Base-by-base conservation (phyloP, 2,113 vertebrate species). In the Seriola quinqueradiata region DNA sequence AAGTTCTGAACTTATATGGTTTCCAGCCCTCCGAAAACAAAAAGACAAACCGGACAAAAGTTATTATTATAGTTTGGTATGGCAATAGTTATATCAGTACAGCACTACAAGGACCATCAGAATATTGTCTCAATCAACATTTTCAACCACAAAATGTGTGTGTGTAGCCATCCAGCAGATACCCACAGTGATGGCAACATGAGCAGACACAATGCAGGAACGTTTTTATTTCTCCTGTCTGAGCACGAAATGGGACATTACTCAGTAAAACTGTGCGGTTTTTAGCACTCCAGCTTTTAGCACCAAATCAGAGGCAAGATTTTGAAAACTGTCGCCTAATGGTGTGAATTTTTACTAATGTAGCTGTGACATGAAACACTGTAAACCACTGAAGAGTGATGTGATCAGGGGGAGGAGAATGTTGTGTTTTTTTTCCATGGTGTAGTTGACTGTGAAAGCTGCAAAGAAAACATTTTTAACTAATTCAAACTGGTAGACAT, bases 271-370 rank as follows among this genome's bases (percentile, higher is more conserved):
- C 2, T 4, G 63, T 46, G 52, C 40, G 54, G 65, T 81, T 89
- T 87, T 87, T 90, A 90, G 69, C 70, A 79, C 79, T 86, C 44
- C 19, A 14, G 78, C 70, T 90, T 90, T 92, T 84, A 87, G 75
- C 81, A 83, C 73, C 68, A 58, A 78, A 66, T 59, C 38, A 69
- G 54, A 50, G 16, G 55, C 34, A 40, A 4, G 8, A 46, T 46
- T 66, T 68, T 17, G 19, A 58, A 64, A 84, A 81, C 25, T 2
- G n/a, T 77, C 65, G 63, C 46, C 16, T 65, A 59, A 50, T 84
- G 67, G 74, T 69, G 72, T 57, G 67, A 63, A 14, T n/a, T 44
- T 81, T 78, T 67, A 74, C 46, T 12, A 28, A 57, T 44, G 36
- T 4, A 60, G 52, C 64, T 80, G 64, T 74, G 60, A 65, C 40